Evolutionary conservation across 1,140 invertebrate genomes (phyloP).

Genomic region (Ceratina japonica): DNA sequence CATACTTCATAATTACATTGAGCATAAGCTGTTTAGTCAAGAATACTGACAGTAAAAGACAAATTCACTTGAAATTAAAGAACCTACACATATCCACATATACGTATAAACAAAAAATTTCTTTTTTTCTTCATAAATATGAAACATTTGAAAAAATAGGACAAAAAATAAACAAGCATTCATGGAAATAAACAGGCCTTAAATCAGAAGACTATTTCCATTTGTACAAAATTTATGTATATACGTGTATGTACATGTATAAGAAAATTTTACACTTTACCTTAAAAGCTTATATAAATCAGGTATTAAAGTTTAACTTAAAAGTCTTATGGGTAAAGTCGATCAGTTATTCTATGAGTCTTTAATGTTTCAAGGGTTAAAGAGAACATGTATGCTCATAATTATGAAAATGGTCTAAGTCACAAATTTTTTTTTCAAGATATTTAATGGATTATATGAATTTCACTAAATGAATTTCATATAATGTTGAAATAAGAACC

Average conservation of each 20-base stretch:
- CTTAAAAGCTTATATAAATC: slow-evolving; percentile 8
- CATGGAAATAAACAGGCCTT: slow-evolving; percentile 17
- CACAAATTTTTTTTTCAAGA: too few relatives aligned
- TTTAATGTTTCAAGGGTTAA: slow-evolving; percentile 19
- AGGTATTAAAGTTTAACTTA: slow-evolving; percentile 28
- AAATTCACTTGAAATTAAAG: too few relatives aligned
- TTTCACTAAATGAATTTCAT: too few relatives aligned
- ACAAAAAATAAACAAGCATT: background rate
- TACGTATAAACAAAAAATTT: background rate
- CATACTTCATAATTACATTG: too few relatives aligned
- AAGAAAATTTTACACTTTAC: slow-evolving; percentile 30
- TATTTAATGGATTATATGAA: too few relatives aligned
- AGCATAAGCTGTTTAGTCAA: too few relatives aligned
- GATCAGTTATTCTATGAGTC: background rate
- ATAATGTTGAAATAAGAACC: too few relatives aligned
- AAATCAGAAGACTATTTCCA: slow-evolving; percentile 19
- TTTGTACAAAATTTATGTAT: slow-evolving; percentile 36
- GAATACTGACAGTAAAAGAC: too few relatives aligned
- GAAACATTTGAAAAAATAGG: background rate
- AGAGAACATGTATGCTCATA: slow-evolving; percentile 23
- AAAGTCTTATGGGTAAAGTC: background rate
- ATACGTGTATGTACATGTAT: slow-evolving; percentile 1
- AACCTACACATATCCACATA: background rate
- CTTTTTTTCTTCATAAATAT: background rate
- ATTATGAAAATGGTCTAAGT: too few relatives aligned